phyloP scores from a whole-genome alignment of 2,797 vertebrate genomes.

The Sitta carolinensis region DNA sequence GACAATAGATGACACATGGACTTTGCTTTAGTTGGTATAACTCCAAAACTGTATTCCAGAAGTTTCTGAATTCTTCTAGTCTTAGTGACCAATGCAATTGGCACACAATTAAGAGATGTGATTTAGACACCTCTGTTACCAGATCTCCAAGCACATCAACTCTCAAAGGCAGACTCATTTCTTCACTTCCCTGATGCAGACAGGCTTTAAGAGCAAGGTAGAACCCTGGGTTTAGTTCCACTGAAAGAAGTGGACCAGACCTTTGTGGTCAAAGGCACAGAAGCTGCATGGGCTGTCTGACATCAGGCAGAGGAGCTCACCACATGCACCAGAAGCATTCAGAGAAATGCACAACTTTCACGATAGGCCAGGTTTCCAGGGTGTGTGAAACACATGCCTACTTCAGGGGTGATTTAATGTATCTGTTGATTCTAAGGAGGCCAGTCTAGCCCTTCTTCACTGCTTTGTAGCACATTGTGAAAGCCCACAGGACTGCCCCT shows the following conservation, averaged over 20 bases:
- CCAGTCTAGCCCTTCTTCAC: background rate
- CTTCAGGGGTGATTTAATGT: background rate
- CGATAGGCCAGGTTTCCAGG: background rate
- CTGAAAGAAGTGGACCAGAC: background rate
- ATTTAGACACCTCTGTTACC: background rate
- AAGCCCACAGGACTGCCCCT: background rate
- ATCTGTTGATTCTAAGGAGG: background rate
- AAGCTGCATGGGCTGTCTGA: background rate
- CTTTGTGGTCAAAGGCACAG: background rate
- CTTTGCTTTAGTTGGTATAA: background rate
- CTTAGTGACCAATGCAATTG: background rate
- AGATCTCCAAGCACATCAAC: background rate
- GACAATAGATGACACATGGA: background rate
- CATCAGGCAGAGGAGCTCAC: background rate
- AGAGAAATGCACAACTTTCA: background rate
- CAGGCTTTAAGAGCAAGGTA: background rate
- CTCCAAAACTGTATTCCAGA: background rate
- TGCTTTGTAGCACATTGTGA: background rate
- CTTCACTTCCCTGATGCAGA: background rate
- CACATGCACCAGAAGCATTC: background rate
- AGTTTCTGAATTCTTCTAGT: background rate
- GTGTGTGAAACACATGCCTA: accelerated
- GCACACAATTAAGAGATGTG: accelerated
- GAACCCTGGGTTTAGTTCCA: background rate
- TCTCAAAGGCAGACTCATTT: background rate